These are phyloP conservation scores for Carassius gibelio DNA, from an alignment of 2,113 vertebrate species.

Conservation along the genomic window DNA sequence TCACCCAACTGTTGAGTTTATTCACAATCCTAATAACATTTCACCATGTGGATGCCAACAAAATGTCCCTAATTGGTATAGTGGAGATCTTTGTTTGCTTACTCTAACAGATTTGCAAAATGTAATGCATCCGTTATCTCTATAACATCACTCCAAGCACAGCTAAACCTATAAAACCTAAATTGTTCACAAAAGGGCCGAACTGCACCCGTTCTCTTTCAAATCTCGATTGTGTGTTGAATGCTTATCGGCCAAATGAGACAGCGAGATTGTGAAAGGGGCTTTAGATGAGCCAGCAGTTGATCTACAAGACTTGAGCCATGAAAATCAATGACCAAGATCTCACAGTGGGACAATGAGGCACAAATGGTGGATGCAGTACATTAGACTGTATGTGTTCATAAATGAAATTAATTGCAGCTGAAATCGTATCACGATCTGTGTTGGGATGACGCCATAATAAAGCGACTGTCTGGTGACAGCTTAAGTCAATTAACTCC, in stretches of 20 bases:
- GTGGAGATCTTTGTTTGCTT: background rate
- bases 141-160: background rate
- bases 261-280: background rate
- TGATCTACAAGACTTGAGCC: conserved; percentile 22
- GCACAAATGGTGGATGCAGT: background rate
- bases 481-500: conserved; percentile 1
- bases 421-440: conserved; percentile 1
- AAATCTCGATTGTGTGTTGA: background rate
- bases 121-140: background rate
- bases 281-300: background rate
- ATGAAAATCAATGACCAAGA: conserved; percentile 29
- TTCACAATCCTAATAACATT: conserved; percentile 16
- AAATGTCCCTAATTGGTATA: background rate
- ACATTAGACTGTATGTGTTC: background rate
- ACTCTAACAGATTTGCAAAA: background rate
- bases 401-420: conserved; percentile 18
- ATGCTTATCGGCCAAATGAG: background rate
- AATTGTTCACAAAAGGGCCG: background rate
- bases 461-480: background rate
- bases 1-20: conserved; percentile 9
- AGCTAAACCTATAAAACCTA: background rate
- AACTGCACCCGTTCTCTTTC: background rate
- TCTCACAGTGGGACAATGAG: background rate
- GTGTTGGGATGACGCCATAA: background rate
- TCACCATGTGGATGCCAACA: background rate